These are phyloP conservation scores for Sebastes itinus DNA, from an alignment of 2,797 vertebrate species.

Conservation along the genomic window DNA sequence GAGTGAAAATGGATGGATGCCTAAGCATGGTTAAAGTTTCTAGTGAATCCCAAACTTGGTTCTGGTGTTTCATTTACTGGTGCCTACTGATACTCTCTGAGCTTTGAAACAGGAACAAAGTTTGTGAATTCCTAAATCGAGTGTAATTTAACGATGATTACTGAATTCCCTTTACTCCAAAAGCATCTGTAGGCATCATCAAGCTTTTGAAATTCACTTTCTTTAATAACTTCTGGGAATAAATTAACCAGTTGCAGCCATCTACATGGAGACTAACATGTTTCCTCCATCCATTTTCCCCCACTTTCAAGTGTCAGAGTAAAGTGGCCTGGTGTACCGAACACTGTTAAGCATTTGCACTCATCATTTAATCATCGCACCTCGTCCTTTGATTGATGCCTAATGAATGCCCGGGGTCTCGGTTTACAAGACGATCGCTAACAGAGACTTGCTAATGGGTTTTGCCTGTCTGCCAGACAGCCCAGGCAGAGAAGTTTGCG, in stretches of 20 bases:
- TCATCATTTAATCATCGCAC: constrained; percentile 90
- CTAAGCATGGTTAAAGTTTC: background rate
- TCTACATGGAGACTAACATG: constrained; percentile 19
- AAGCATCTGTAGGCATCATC: constrained; percentile 1
- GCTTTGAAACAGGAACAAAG: background rate
- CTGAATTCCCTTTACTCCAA: constrained; percentile 13
- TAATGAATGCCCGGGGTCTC: constrained; percentile 90
- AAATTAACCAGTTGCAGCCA: constrained; percentile 42
- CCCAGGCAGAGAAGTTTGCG: background rate
- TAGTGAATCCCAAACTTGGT: background rate
- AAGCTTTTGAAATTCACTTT: constrained; percentile 50
- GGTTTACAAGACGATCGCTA: constrained; percentile 89
- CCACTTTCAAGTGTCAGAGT: constrained; percentile 68
- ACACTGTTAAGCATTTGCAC: constrained; percentile 77
- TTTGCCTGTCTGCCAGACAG: constrained; percentile 72
- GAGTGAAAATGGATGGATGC: background rate
- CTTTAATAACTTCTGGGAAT: constrained; percentile 54
- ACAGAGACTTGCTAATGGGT: constrained; percentile 90
- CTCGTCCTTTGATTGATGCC: constrained; percentile 85
- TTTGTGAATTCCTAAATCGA: constrained; percentile 23
- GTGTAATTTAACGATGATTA: constrained; percentile 35
- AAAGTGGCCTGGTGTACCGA: constrained; percentile 63
- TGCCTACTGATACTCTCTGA: background rate
- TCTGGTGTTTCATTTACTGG: background rate
- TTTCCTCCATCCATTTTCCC: constrained; percentile 36